These are phyloP conservation scores for Ciconia boyciana DNA, from an alignment of 2,113 vertebrate genomes.

Conservation along the genomic window DNA sequence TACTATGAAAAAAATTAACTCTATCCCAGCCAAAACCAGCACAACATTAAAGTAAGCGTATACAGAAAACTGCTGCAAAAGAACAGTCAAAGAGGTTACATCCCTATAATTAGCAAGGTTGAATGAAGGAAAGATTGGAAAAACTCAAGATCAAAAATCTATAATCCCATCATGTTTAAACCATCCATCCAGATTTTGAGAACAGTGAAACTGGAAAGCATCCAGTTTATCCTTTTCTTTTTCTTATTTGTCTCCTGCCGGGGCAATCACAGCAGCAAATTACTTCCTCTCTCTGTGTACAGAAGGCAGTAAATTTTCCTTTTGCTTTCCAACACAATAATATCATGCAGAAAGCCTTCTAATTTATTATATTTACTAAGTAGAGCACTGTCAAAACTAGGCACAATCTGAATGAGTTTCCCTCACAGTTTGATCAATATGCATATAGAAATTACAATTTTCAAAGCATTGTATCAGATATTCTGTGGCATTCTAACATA, in stretches of 20 bases:
- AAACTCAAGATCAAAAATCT: not conserved
- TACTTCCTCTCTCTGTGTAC: not conserved
- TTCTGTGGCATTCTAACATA: not conserved
- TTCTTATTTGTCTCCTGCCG: not conserved
- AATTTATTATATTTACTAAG: not conserved
- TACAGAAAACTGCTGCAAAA: not conserved
- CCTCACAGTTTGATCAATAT: not conserved
- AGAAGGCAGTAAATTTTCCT: not conserved
- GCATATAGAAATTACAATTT: not conserved
- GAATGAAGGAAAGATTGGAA: not conserved
- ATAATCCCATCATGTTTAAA: not conserved
- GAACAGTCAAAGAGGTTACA: not conserved
- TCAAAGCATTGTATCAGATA: not conserved
- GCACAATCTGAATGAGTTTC: not conserved
- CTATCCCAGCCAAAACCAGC: not conserved
- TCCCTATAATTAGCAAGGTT: not conserved
- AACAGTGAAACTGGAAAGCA: not conserved
- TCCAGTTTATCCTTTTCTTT: not conserved
- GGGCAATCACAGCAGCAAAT: constrained; percentile 11
- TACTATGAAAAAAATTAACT: not conserved
- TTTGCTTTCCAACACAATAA: not conserved
- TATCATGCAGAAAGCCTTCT: not conserved
- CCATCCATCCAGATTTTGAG: not conserved
- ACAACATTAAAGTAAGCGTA: not conserved
- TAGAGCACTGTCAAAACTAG: not conserved